Base-by-base conservation (phyloP, 2,797 vertebrate species). In the Notamacropus eugenii region DNA sequence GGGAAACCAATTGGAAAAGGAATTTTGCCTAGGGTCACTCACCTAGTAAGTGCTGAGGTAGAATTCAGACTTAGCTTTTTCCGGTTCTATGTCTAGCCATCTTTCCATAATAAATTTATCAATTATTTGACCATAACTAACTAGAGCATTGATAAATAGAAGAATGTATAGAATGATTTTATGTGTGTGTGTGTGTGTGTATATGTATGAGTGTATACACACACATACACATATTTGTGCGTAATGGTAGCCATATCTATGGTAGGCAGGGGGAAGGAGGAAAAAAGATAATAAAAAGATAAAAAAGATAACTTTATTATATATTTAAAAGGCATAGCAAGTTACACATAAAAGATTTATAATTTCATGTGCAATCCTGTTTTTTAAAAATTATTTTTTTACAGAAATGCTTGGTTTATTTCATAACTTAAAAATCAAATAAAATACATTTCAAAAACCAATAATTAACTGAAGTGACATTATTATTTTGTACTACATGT, bases 401-500 rank as follows among this genome's bases (percentile, higher is more conserved):
- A 67, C 16, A 12, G 62, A 67, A n/a, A 14, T 67, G 34, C 62
- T 67, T 67, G 34, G 6, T 67, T 94, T 27, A 52, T 55, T 97
- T 91, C 22, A 90, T 93, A 95, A 92, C 91, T 93, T 92, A 91
- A 94, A 96, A 93, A 46, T 46, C 46, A 46, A 46, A 92, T 67
- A 19, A 12, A 92, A 93, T 94, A 55, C 55, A 50, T 1, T 93
- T 91, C 1, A 82, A 93, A 94, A 96, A 62, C 31, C 0, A 74
- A 40, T 40, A 29, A 29, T 59, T 59, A 74, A 40, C n/a, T 74
- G 1, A 16, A 40, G 19, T 82, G 16, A 82, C 40, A 82, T 82
- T n/a, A 82, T 46, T 82, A 46, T 82, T 82, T 46, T 24, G 19
- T 46, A 46, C 8, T 82, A 24, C 19, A 82, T 82, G 10, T 46